Percentiles rank a stretch among this genome's conserved stretches.
Conservation (phyloP, 2,797 vertebrate species). For the Sebastolobus alascanus region DNA sequence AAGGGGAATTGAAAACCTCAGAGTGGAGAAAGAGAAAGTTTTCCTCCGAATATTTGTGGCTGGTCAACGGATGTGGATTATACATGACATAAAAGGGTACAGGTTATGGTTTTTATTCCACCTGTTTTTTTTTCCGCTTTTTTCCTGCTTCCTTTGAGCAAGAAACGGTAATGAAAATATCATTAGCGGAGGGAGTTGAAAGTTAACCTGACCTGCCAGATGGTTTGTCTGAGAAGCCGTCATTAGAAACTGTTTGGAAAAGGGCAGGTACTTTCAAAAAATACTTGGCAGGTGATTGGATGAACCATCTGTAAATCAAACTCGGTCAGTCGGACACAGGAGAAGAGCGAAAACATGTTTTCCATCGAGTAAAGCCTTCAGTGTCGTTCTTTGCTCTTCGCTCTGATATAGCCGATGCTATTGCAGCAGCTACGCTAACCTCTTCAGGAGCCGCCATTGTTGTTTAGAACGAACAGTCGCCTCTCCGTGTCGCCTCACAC, state of each 20-base stretch:
- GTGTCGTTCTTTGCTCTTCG: no score
- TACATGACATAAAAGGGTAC: background rate
- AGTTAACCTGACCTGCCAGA: background rate
- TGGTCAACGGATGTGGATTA: background rate
- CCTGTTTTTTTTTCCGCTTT: background rate
- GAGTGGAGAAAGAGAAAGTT: conserved; percentile 10
- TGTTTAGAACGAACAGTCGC: no score
- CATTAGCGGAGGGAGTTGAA: background rate
- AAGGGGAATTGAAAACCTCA: conserved; percentile 55
- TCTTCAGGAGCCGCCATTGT: no score
- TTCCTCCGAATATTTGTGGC: background rate
- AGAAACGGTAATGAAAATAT: background rate
- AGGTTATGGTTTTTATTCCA: background rate
- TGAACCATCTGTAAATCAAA: no score
- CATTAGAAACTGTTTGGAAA: background rate
- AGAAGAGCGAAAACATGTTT: no score
- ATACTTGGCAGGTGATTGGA: background rate
- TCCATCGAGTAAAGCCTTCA: no score
- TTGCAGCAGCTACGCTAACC: no score
- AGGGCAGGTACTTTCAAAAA: background rate
- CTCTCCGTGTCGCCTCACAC: no score
- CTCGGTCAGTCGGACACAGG: no score
- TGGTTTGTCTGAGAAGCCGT: background rate
- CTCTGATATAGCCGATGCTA: no score
- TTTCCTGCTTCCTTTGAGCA: background rate